Evolutionary conservation across 2,888 invertebrate species (phyloP), one percentile per base, ranked within the genome.

Genomic region (Vanessa cardui): DNA sequence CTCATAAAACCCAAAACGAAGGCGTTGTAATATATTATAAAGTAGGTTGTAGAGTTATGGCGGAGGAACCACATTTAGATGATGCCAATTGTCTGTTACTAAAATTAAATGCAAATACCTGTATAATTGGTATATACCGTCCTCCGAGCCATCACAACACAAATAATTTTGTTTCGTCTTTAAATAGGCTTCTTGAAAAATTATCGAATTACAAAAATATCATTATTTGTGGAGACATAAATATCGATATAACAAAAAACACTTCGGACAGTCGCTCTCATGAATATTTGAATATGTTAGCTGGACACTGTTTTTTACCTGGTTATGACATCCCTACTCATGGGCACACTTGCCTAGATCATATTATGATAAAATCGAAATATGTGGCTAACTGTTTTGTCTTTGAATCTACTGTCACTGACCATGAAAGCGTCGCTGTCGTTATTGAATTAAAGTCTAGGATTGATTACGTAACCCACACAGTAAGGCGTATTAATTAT

Each of bases 21-120:
- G 75, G 76, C 1, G 74, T 76, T 7, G 73, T 76, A 0, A 62
- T 74, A n/a, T 76, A 72, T 20, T 72, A 66, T n/a, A 72, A 69
- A 9, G 69, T 68, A 26, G 15, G 63, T 7, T 44, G 72, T 0
- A 54, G 60, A 16, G 52, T 71, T 1, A 18, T 18, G 0, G 21
- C 33, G 18, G 70, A 73, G 39, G 74, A 74, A 58, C 70, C 72
- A 4, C 26, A 26, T 18, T n/a, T 73, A 0, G 26, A 52, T 49
- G 62, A 62, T 15, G 62, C 67, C 1, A 67, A 67, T 45, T 67
- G 67, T 31, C 58, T 62, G 6, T 12, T 70, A 26, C 9, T 69
- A 39, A 66, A 67, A 58, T 15, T 68, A 6, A 68, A 68, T 58
- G 45, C 39, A n/a, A 58, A 69, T 0, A 64, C 64, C 1, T 66